These are phyloP conservation scores for Drosophila suzukii DNA, from an alignment of 1,140 invertebrate species.

Conservation along the genomic window DNA sequence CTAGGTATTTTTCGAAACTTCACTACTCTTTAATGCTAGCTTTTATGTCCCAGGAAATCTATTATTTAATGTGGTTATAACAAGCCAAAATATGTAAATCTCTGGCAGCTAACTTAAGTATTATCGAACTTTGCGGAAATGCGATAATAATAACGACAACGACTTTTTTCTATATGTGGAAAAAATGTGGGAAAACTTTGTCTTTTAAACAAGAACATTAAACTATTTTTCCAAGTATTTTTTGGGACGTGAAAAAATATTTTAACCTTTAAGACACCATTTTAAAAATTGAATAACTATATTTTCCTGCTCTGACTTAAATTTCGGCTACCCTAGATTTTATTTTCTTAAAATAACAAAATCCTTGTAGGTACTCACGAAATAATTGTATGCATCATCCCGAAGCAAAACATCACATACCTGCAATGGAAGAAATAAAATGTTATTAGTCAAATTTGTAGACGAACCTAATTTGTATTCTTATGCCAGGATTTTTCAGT, in stretches of 20 bases:
- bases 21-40: too few relatives aligned
- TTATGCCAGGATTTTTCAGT: conserved; percentile 4
- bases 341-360: background rate
- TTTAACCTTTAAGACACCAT: too few relatives aligned
- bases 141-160: background rate
- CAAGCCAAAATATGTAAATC: background rate
- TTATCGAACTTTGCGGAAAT: background rate
- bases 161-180: too few relatives aligned
- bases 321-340: too few relatives aligned
- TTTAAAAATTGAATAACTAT: too few relatives aligned
- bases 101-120: background rate
- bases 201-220: too few relatives aligned
- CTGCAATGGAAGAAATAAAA: conserved; percentile 46
- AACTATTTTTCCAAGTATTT: too few relatives aligned
- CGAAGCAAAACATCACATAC: conserved; percentile 45
- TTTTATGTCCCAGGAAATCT: background rate
- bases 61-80: background rate
- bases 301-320: too few relatives aligned
- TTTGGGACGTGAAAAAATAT: too few relatives aligned
- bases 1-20: too few relatives aligned
- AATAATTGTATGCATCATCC: background rate
- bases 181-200: too few relatives aligned
- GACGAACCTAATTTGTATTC: conserved; percentile 31
- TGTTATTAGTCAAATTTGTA: conserved; percentile 15
- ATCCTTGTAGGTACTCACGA: background rate